phyloP scores from a whole-genome alignment of 2,888 invertebrate species.

The Petrolisthes cinctipes region DNA sequence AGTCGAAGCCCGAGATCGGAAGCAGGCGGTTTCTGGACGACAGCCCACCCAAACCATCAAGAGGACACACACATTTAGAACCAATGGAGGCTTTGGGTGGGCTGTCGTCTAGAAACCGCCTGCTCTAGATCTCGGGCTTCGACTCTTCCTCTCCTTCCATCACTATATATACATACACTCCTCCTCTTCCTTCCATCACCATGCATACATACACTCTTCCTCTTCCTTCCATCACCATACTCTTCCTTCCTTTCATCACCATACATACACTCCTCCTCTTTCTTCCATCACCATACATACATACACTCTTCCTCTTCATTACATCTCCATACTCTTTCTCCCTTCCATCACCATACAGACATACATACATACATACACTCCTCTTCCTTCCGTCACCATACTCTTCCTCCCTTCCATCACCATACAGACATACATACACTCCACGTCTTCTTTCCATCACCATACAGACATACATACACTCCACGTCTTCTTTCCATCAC shows the following conservation, averaged over 20 bases:
- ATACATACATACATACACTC: no score
- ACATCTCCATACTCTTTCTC: constrained; percentile 66
- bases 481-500: constrained; percentile 47
- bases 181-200: constrained; percentile 41
- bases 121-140: constrained; percentile 13
- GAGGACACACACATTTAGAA: no score
- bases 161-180: no score
- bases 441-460: constrained; percentile 47
- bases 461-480: constrained; percentile 77
- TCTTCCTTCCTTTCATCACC: constrained; percentile 50
- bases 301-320: constrained; percentile 58
- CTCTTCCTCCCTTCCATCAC: constrained; percentile 61
- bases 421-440: constrained; percentile 77
- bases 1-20: no score
- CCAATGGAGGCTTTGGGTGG: no score
- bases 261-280: constrained; percentile 69
- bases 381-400: constrained; percentile 63
- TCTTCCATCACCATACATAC: constrained; percentile 68
- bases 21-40: no score
- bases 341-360: constrained; percentile 72
- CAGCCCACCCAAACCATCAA: no score
- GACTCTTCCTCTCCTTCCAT: constrained; percentile 46
- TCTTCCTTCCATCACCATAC: constrained; percentile 60
- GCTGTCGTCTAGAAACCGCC: no score
- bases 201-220: constrained; percentile 70